These are phyloP conservation scores for Crypturellus undulatus DNA, from an alignment of 2,113 vertebrate genomes.

Conservation along the genomic window DNA sequence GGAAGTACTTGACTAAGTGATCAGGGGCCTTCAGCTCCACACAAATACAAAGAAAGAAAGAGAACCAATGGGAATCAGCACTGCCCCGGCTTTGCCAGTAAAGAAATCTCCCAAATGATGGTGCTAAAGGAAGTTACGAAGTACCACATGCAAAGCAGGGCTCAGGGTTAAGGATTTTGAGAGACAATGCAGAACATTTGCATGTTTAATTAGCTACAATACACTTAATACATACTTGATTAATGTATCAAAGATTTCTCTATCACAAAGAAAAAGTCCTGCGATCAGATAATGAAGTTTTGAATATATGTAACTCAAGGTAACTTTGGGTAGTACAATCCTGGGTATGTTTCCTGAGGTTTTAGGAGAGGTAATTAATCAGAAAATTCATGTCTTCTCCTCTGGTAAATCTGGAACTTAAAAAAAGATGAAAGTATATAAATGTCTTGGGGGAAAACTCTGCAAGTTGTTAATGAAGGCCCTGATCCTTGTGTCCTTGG, in stretches of 20 bases:
- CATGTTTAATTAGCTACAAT: not conserved
- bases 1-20: not conserved
- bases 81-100: not conserved
- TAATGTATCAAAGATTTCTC: not conserved
- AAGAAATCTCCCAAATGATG: not conserved
- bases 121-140: not conserved
- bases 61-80: rapidly evolving
- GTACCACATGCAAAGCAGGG: not conserved
- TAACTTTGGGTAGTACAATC: not conserved
- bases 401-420: not conserved
- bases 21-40: not conserved
- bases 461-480: not conserved
- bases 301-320: not conserved
- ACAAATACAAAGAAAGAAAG: not conserved
- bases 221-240: not conserved
- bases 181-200: not conserved
- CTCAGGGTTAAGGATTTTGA: not conserved
- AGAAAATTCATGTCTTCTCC: not conserved
- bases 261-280: not conserved
- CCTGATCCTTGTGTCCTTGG: not conserved
- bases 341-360: not conserved
- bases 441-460: not conserved
- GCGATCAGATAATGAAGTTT: not conserved
- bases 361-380: not conserved
- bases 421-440: not conserved